Base-by-base conservation (phyloP, 2,113 vertebrate species). In the Dolichallabes microphthalmus region DNA sequence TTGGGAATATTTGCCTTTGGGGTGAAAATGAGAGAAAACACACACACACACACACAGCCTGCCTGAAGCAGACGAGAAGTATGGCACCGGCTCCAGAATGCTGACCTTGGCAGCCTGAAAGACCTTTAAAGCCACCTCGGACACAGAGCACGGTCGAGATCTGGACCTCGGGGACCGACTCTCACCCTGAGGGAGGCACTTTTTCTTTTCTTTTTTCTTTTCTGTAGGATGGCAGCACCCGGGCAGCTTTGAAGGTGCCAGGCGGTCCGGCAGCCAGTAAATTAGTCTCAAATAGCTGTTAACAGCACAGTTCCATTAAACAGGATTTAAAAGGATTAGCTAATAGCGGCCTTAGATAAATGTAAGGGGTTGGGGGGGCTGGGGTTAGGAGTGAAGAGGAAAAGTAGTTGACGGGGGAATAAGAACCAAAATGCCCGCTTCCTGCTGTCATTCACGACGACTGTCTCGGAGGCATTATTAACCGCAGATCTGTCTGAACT, bases 311-410 rank as follows among this genome's bases (percentile, higher is more conserved):
- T 92, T 86, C 92, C 94, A 93, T 93, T 93, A 93, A 94, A 94
- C 92, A 93, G 93, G 94, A 94, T 95, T 95, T 89, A 89, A 89
- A 91, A 91, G 94, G 94, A 94, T 94, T 94, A 94, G 91, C 92
- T 94, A 93, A 94, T 93, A 92, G 91, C 91, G 90, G 92, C 92
- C 92, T 83, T 68, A 90, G 87, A 90, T 84, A 82, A 86, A 83
- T 58, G 88, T 61, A 22, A 30, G 32, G 77, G 35, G 66, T 60
- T n/a, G 35, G 15, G 35, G 35, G 39, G 57, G 17, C n/a, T 10
- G 63, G 30, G 60, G 50, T 68, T 22, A 57, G 35, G 82, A 35
- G 80, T 60, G 45, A 66, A 66, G 45, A 14, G 39, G 39, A 66
- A 83, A 71, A 78, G 61, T 22, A 53, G 60, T 60, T 53, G 53